These are phyloP conservation scores for Thereva nobilitata DNA, from an alignment of 2,888 invertebrate species.

Conservation along the genomic window DNA sequence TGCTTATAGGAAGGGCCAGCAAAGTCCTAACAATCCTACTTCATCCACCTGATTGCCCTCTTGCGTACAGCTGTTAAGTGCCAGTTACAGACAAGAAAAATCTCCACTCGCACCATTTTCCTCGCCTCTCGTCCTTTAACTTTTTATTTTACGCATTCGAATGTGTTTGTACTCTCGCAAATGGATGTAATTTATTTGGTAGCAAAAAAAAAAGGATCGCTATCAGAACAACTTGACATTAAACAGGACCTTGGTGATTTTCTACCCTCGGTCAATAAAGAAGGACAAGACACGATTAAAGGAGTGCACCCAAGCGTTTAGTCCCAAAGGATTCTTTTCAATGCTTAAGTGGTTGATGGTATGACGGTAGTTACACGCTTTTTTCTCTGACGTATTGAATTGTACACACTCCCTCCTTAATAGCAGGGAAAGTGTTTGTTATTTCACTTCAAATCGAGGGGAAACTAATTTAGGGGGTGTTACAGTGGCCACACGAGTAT, in stretches of 20 bases:
- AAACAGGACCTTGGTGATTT: neutral
- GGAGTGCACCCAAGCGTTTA: constrained; percentile 14
- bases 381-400: constrained; percentile 7
- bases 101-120: neutral
- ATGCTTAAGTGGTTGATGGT: neutral
- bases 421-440: constrained; percentile 6
- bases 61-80: constrained; percentile 33
- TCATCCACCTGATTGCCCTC: constrained; percentile 31
- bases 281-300: constrained; percentile 13
- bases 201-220: neutral
- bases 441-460: neutral
- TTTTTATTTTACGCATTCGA: neutral
- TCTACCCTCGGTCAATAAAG: neutral
- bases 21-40: constrained; percentile 7
- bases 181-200: constrained; percentile 12
- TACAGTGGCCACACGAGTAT: constrained; percentile 36
- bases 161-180: neutral
- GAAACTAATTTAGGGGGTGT: constrained; percentile 19
- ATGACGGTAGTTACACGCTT: neutral
- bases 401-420: neutral
- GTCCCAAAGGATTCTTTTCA: constrained; percentile 1
- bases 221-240: neutral
- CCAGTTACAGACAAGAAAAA: constrained; percentile 7
- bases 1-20: neutral
- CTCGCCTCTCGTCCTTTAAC: constrained; percentile 1